A percentile compares a stretch with the other conserved stretches of the same genome.
Conservation (phyloP, 2,797 vertebrate genomes). For the Crocodylus rhombifer region DNA sequence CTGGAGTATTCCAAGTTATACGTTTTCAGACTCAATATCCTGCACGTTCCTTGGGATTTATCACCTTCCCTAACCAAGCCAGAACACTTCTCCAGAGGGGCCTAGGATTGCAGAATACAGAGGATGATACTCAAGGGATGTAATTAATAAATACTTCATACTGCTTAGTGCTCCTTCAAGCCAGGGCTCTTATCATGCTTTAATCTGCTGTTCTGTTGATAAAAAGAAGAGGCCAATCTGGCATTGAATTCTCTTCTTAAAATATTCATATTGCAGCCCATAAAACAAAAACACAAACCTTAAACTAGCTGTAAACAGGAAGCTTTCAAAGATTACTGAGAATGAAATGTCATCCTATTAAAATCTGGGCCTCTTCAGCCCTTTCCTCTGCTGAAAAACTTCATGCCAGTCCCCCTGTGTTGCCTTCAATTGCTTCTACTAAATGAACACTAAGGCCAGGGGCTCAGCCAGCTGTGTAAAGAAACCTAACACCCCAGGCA, state of each 20-base stretch:
- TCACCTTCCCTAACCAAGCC: fast-evolving
- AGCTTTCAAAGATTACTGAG: neutral
- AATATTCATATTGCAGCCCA: neutral
- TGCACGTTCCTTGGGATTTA: neutral
- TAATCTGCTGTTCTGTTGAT: neutral
- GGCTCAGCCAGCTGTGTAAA: neutral
- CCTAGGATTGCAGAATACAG: neutral
- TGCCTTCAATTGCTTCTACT: too few relatives aligned
- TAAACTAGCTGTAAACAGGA: neutral
- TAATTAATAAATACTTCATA: neutral
- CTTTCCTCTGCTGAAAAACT: neutral
- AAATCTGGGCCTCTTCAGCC: conserved; percentile 1
- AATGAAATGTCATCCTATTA: neutral
- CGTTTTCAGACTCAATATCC: neutral
- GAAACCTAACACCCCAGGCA: neutral
- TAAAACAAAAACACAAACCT: conserved; percentile 22
- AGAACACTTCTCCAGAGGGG: neutral
- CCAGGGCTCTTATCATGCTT: neutral
- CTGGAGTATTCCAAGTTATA: neutral
- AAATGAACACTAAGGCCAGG: too few relatives aligned
- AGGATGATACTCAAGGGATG: neutral
- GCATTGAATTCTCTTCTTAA: conserved; percentile 2
- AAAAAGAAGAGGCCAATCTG: conserved; percentile 32
- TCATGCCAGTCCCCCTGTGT: neutral
- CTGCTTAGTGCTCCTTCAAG: neutral